Evolutionary conservation across 2,113 vertebrate species (phyloP).

Genomic region (Motacilla tschutschensis): DNA sequence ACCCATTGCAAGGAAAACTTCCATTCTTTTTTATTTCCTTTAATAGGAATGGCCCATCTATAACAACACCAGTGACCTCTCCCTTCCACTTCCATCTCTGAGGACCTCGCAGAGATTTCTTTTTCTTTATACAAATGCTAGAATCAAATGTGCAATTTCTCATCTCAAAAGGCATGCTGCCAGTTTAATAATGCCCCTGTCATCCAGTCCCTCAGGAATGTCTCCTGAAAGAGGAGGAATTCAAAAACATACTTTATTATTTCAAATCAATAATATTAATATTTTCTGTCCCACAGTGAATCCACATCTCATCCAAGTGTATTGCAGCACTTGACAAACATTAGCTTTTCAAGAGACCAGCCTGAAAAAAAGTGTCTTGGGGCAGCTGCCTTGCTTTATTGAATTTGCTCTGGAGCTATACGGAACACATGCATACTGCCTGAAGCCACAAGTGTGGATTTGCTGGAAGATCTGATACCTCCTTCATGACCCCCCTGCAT

Average conservation of each 20-base stretch:
- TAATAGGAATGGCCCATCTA: background rate
- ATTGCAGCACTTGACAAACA: background rate
- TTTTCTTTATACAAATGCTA: conserved; percentile 25
- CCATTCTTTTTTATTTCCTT: background rate
- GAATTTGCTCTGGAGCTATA: background rate
- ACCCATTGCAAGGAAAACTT: background rate
- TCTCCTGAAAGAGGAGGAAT: conserved; percentile 24
- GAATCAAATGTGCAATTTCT: conserved; percentile 11
- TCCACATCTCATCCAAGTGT: background rate
- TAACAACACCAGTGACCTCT: background rate
- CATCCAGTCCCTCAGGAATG: conserved; percentile 6
- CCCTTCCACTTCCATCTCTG: background rate
- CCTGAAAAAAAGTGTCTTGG: background rate
- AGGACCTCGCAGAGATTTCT: background rate
- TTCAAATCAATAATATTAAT: conserved; percentile 28
- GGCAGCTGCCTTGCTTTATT: background rate
- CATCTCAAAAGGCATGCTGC: conserved; percentile 3
- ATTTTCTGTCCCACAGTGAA: background rate
- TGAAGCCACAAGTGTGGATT: background rate
- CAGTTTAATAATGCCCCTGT: conserved; percentile 48
- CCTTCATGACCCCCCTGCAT: fast-evolving
- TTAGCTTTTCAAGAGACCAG: background rate
- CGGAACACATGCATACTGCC: background rate
- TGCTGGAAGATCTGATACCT: background rate
- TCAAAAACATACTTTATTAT: conserved; percentile 20